Evolutionary conservation across 92 coral and sea anemone species (phyloP), one percentile per base, ranked within the genome.

Genomic region (Anthopleura xanthogrammica): DNA sequence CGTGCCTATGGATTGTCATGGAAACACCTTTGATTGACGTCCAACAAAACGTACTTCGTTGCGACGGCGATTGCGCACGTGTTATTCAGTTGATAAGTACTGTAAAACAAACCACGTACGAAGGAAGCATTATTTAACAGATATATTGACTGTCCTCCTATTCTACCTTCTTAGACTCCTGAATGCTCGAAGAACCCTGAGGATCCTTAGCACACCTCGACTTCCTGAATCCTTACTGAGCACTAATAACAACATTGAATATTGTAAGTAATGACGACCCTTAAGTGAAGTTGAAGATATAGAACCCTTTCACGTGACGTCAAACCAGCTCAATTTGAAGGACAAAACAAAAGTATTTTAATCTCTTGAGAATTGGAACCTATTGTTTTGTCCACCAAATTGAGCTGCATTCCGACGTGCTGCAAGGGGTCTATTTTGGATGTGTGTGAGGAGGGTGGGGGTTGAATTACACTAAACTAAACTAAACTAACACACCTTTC

Each of bases 201-300:
- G 94, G 79, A 96, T 96, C 89, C 99, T 89, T 79, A 96, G 76
- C 5, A 96, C 99, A 29, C 99, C 99, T 87, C 99, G 88, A 87
- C 99, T 94, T 12, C 99, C 99, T 92, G 99, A 94, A 58, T 98
- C 99, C 73, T 95, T 91, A 78, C 92, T 93, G 16, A 93, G 85
- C 90, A 91, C 98, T 93, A 73, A 73, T 23, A 75, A 24, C 40
- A 68, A 29, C 74, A 68, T 13, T 68, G 43, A 68, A 22, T 62
- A 62, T 19, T 68, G 74, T 68, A 3, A 24, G 46, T 68, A 23
- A 24, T 68, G 43, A 8, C 36, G 2, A 46, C 9, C 9, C 50
- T 46, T 46, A 6, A 3, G 5, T 46, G 50, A 9, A 46, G 50
- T 29, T 0, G 36, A 29, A 29, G 36, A 29, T 29, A 29, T 29